These are phyloP conservation scores for Hemicentrotus pulcherrimus DNA, from an alignment of 35 echinoderm and acorn worm genomes.

Conservation along the genomic window DNA sequence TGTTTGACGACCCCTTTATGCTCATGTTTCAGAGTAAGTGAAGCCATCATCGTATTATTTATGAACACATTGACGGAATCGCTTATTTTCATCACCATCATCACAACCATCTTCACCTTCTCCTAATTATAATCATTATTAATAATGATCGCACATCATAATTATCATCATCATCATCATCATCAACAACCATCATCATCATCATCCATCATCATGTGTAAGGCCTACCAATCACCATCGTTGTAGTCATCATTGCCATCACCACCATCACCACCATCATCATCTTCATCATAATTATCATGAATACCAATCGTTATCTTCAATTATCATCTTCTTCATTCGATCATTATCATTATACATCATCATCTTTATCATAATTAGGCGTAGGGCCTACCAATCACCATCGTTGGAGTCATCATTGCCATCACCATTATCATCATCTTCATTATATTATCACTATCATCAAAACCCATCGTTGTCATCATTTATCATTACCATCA, in stretches of 20 bases:
- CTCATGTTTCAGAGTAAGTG: neutral
- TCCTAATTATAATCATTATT: no score
- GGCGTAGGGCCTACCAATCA: neutral
- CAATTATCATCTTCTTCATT: no score
- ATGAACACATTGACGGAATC: neutral
- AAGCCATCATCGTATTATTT: neutral
- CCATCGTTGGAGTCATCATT: neutral
- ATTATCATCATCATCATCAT: no score
- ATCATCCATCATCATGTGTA: no score
- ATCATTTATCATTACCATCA: neutral
- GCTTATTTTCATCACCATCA: no score
- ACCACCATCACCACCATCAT: neutral
- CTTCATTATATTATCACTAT: neutral
- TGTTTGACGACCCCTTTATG: neutral
- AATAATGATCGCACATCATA: no score
- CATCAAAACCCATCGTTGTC: neutral
- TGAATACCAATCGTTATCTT: no score
- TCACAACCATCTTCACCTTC: no score
- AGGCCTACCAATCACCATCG: neutral
- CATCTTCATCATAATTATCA: neutral
- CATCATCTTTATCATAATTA: no score
- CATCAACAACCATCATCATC: no score
- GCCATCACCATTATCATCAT: neutral
- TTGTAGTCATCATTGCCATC: neutral
- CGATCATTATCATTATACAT: no score